Evolutionary conservation across 2,113 vertebrate species (phyloP).

Genomic region (Protobothrops flavoviridis): DNA sequence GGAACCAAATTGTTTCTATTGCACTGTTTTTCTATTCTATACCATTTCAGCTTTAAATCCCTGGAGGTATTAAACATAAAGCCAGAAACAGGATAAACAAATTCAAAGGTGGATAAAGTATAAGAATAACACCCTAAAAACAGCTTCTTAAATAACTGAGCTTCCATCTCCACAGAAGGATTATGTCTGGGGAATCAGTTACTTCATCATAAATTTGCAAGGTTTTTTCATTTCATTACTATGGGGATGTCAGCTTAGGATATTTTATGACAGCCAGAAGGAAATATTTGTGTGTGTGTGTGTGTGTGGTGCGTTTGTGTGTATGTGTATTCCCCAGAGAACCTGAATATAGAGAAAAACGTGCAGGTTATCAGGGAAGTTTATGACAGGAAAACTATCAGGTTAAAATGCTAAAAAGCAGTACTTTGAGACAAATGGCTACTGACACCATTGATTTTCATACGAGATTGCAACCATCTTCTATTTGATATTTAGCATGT

Average conservation of each 20-base stretch:
- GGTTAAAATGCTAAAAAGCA: conserved; percentile 38
- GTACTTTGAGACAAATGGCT: conserved; percentile 41
- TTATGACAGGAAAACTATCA: conserved; percentile 1
- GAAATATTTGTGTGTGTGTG: conserved; percentile 26
- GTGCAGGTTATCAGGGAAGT: conserved; percentile 31
- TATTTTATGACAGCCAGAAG: conserved; percentile 29
- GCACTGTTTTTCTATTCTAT: conserved; percentile 45
- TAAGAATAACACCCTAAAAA: conserved; percentile 30
- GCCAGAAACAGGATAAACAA: conserved; percentile 44
- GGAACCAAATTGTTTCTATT: conserved; percentile 52
- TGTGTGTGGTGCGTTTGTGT: conserved; percentile 23
- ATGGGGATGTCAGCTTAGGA: neutral
- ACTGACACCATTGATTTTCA: conserved; percentile 37
- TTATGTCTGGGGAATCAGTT: conserved; percentile 22
- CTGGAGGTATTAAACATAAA: conserved; percentile 39
- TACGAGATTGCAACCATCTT: neutral
- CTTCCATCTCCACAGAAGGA: conserved; percentile 8
- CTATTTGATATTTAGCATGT: conserved; percentile 37
- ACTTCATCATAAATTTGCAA: conserved; percentile 35
- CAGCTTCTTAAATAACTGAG: conserved; percentile 23
- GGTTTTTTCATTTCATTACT: conserved; percentile 16
- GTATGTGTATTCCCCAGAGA: conserved; percentile 37
- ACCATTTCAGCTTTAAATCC: conserved; percentile 45
- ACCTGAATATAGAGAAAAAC: conserved; percentile 18
- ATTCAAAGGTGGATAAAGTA: conserved; percentile 48